Evolutionary conservation across 2,797 vertebrate species (phyloP).

Genomic region (Hippoglossus hippoglossus): DNA sequence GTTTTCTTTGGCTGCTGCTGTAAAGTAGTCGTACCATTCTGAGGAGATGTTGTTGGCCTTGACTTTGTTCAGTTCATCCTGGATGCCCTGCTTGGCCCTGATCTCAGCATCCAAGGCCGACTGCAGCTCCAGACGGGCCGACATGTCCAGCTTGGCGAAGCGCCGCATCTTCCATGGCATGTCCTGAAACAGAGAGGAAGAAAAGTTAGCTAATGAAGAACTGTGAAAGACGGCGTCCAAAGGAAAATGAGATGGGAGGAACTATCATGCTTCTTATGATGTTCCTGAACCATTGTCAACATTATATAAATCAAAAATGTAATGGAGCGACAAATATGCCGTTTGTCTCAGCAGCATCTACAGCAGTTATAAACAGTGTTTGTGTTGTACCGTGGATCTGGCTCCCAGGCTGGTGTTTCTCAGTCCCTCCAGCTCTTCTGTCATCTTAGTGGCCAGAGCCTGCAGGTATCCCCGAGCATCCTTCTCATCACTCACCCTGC

Average conservation of each 20-base stretch:
- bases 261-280: background rate
- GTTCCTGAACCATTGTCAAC: background rate
- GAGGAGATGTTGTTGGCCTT: constrained; percentile 94
- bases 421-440: constrained; percentile 95
- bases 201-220: background rate
- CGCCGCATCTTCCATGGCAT: constrained; percentile 99
- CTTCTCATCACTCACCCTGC: constrained; percentile 99
- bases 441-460: constrained; percentile 98
- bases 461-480: constrained; percentile 98
- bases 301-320: background rate
- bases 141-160: constrained; percentile 99
- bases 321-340: background rate
- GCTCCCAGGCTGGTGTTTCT: constrained; percentile 95
- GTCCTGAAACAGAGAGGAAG: constrained; percentile 83
- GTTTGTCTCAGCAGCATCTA: background rate
- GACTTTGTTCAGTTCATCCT: constrained; percentile 97
- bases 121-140: constrained; percentile 96
- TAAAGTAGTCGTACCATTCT: constrained; percentile 88
- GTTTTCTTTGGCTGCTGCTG: no score
- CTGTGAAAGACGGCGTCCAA: background rate
- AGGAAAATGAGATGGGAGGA: background rate
- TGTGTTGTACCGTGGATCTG: constrained; percentile 90
- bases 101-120: constrained; percentile 98
- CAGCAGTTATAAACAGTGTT: background rate
- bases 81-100: constrained; percentile 96